Evolutionary conservation across 2,113 vertebrate species (phyloP), one percentile per base, ranked within the genome.

Genomic region (Pica pica): DNA sequence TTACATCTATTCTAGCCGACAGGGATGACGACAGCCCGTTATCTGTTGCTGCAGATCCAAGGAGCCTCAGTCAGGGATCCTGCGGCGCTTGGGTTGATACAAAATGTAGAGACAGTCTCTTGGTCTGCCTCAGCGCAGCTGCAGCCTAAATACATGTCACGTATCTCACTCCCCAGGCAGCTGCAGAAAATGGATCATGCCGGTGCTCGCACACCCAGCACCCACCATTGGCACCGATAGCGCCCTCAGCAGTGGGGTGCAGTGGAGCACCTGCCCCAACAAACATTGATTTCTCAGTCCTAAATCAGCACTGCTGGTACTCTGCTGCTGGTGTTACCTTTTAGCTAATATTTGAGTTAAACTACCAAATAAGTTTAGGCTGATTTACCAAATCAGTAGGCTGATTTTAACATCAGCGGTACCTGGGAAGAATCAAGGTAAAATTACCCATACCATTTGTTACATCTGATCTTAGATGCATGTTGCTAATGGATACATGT

Each of bases 211-310:
- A 8, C 22, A 24, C 19, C 19, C 31, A 27, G 13, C 22, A 19
- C 24, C 13, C 5, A 0, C 59, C 3, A 0, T 5, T 0, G 0
- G 50, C 71, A 55, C 14, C 1, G 1, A 24, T 9, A 37, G 27
- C 1, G 2, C 42, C 39, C 14, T 6, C 1, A 3, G 53, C 55
- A 26, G 27, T 20, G 46, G 46, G 33, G 11, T 41, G 17, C 41
- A 46, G 2, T 21, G 27, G 33, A 35, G 61, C 35, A 26, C 23
- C 27, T 81, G 55, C 17, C 60, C n/a, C n/a, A 67, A 22, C 7
- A 55, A 47, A 16, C 12, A 4, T 4, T 24, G 44, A 33, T 64
- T 84, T 91, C 60, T 76, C 27, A 16, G 16, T 52, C 53, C 64
- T 46, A 41, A 70, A 50, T 33, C 64, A 75, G 33, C 6, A 6